Base-by-base conservation (phyloP, 2,888 invertebrate species). In the Andrena bucephala region DNA sequence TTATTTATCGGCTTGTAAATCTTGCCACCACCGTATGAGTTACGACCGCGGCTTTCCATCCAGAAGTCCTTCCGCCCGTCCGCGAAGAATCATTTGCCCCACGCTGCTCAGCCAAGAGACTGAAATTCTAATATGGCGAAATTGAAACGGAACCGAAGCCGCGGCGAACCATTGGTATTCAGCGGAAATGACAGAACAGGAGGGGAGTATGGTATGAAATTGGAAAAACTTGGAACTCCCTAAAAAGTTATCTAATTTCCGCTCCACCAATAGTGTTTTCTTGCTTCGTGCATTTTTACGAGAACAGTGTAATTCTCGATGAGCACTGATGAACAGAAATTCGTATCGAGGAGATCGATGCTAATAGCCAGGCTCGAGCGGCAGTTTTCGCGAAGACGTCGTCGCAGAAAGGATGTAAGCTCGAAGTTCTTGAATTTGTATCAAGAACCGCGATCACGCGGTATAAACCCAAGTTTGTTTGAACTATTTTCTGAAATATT, bases 401-500 rank as follows among this genome's bases (percentile, higher is more conserved):
- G 20, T 4, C 10, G n/a, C 27, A 10, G 29, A 20, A 2, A 27
- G 29, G 2, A 20, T 48, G 20, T 50, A 50, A 27, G 16, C 0
- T 5, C 2, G 1, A 29, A n/a, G 10, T 29, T 69, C 27, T 69
- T 36, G 42, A 69, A 50, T 77, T 65, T 48, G 3, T 29, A 29
- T n/a, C 6, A 50, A 1, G 69, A 77, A 65, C 29, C n/a, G n/a
- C 16, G 27, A 27, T 57, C 5, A 4, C 31, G 7, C 42, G 6
- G n/a, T 16, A 24, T 16, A 5, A 10, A 59, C 13, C 7, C 24
- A 10, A 29, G 68, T 77, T 78, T 68, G 63, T 77, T 77, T 54
- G n/a, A 54, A 67, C 31, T 27, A 57, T 68, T 57, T 63, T 20
- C 29, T 68, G 67, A 78, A 77, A 68, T 78, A 78, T 68, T 77